Conservation (phyloP, 2,888 invertebrate genomes). For the Cheilosia vulpina region DNA sequence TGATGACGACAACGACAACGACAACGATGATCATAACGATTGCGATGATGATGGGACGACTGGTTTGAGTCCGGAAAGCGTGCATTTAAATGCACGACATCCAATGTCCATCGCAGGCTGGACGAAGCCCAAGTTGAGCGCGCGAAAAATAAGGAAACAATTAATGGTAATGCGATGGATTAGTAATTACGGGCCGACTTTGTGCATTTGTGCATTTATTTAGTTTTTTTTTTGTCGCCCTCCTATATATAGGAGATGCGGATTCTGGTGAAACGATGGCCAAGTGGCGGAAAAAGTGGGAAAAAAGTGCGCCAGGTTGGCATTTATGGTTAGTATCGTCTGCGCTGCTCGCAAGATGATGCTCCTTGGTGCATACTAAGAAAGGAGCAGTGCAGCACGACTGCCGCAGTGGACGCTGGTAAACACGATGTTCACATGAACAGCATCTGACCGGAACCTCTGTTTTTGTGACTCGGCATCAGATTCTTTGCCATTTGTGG, state of each 20-base stretch:
- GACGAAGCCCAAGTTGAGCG: constrained; percentile 50
- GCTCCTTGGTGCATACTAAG: constrained; percentile 51
- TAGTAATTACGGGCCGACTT: constrained; percentile 73
- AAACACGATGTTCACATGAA: constrained; percentile 72
- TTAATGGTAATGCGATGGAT: constrained; percentile 75
- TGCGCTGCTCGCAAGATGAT: constrained; percentile 2
- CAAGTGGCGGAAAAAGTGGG: not conserved
- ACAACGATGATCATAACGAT: constrained; percentile 32
- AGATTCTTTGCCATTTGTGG: constrained; percentile 56
- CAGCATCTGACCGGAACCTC: constrained; percentile 49
- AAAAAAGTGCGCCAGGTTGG: constrained; percentile 12
- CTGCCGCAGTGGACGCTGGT: constrained; percentile 60
- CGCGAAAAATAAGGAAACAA: constrained; percentile 75
- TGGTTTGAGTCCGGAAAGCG: constrained; percentile 35
- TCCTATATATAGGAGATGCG: constrained; percentile 3
- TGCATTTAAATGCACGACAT: constrained; percentile 72
- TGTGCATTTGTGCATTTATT: constrained; percentile 72
- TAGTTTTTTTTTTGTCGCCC: constrained; percentile 25
- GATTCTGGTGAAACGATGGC: constrained; percentile 44
- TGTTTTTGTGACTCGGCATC: constrained; percentile 20
- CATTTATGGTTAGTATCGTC: constrained; percentile 58
- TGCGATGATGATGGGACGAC: constrained; percentile 44
- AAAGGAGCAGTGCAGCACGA: constrained; percentile 56
- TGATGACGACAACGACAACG: constrained; percentile 60
- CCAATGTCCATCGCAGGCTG: constrained; percentile 47